Conservation (phyloP, 2,888 invertebrate species). For the Scaptomyza tumidula region DNA sequence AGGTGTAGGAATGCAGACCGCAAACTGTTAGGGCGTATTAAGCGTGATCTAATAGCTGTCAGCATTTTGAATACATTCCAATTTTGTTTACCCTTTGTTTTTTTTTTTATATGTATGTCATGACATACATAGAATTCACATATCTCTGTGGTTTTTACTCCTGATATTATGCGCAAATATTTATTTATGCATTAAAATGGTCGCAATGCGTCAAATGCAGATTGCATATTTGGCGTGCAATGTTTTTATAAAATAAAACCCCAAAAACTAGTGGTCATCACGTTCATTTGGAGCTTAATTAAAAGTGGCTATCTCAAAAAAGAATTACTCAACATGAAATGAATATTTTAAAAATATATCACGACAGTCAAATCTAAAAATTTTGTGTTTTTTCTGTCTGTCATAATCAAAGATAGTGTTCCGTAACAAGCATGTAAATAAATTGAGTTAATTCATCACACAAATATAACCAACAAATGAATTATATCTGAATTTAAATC, state of each 20-base stretch:
- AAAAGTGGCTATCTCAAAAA: conserved; percentile 41
- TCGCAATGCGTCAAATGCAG: conserved; percentile 47
- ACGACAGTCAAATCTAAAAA: too few relatives aligned
- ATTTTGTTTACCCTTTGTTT: neutral
- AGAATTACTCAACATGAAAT: neutral
- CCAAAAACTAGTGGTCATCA: conserved; percentile 39
- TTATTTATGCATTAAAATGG: conserved; percentile 54
- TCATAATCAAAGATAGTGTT: conserved; percentile 2
- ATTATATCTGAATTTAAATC: neutral
- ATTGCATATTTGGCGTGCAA: conserved; percentile 21
- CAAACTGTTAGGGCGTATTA: conserved; percentile 78
- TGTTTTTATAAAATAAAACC: conserved; percentile 41
- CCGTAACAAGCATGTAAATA: conserved; percentile 9
- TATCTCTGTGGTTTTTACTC: conserved; percentile 52
- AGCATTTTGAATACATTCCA: conserved; percentile 22
- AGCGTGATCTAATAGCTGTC: conserved; percentile 68
- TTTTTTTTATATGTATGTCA: conserved; percentile 5
- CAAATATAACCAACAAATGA: neutral
- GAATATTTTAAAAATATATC: conserved; percentile 39
- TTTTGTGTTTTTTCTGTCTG: neutral
- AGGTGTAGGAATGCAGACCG: conserved; percentile 39
- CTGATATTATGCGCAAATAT: conserved; percentile 33
- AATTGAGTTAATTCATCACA: conserved; percentile 9
- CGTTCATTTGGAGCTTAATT: conserved; percentile 68
- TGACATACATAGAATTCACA: neutral